A percentile compares a stretch with the other conserved stretches of the same genome.
Conservation (phyloP, 2,113 vertebrate species). For the Seriola aureovittata region DNA sequence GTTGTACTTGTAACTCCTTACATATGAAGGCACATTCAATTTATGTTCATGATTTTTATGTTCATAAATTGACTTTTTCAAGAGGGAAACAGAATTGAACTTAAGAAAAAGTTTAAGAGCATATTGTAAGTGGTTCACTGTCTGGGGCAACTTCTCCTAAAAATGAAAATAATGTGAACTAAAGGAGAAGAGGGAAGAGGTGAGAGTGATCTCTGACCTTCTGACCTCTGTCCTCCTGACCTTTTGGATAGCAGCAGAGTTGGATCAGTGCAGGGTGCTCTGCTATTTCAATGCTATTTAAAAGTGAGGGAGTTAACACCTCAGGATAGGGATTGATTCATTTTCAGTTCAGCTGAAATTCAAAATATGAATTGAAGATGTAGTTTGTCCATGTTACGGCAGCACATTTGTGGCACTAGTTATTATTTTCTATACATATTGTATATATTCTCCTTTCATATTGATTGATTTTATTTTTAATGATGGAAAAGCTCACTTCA, state of each 20-base stretch:
- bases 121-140: conserved; percentile 40
- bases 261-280: conserved; percentile 35
- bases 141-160: conserved; percentile 71
- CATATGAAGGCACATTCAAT: conserved; percentile 53
- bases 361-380: conserved; percentile 30
- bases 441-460: conserved; percentile 59
- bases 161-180: conserved; percentile 65
- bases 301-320: conserved; percentile 33
- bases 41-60: conserved; percentile 48
- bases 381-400: conserved; percentile 40
- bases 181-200: conserved; percentile 45
- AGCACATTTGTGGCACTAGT: conserved; percentile 51
- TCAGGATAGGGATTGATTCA: conserved; percentile 45
- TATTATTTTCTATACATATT: conserved; percentile 59
- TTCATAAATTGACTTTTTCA: conserved; percentile 57
- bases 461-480: conserved; percentile 31
- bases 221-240: conserved; percentile 59
- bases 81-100: conserved; percentile 18
- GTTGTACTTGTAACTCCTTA: conserved; percentile 60
- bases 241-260: conserved; percentile 55
- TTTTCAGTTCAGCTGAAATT: conserved; percentile 65
- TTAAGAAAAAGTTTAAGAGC: conserved; percentile 4
- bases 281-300: conserved; percentile 1
- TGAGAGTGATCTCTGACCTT: conserved; percentile 66
- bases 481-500: conserved; percentile 31